Evolutionary conservation across 2,888 invertebrate genomes (phyloP).

Genomic region (Baccha elongata): DNA sequence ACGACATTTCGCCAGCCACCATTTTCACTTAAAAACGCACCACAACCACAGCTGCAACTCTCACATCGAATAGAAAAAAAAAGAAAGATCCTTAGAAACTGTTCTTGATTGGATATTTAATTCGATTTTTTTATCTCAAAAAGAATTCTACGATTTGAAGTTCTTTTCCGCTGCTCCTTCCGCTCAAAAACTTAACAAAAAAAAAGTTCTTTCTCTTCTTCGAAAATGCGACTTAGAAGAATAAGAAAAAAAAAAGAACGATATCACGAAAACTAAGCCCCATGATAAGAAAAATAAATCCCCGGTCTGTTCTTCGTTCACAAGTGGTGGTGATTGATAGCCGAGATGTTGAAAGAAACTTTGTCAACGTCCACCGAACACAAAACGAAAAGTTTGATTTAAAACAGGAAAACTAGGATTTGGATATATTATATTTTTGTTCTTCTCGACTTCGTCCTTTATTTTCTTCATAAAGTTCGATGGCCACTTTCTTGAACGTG

Average conservation of each 20-base stretch:
- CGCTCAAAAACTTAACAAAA: conserved; percentile 2
- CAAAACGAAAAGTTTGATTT: conserved; percentile 38
- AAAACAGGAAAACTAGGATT: conserved; percentile 28
- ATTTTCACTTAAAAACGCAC: not conserved
- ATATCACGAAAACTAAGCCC: conserved; percentile 24
- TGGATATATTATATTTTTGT: conserved; percentile 11
- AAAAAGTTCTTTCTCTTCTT: conserved; percentile 23
- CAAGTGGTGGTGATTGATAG: conserved; percentile 63
- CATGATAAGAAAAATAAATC: conserved; percentile 31
- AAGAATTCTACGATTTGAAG: conserved; percentile 34
- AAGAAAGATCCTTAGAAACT: conserved; percentile 3
- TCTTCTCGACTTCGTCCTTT: conserved; percentile 24
- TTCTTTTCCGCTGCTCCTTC: not conserved
- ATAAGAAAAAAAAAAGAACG: not conserved
- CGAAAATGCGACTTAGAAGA: conserved; percentile 8
- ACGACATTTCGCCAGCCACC: conserved; percentile 29
- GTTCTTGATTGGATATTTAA: conserved; percentile 59
- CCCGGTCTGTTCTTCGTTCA: conserved; percentile 28
- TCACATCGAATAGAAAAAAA: conserved; percentile 14
- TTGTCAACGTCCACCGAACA: conserved; percentile 53
- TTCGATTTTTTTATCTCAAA: conserved; percentile 42
- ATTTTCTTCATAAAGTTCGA: conserved; percentile 12
- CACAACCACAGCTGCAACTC: conserved; percentile 50
- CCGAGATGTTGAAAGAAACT: conserved; percentile 51
- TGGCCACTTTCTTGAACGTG: conserved; percentile 38